Percentiles rank a stretch among this genome's conserved stretches.
phyloP scores from a whole-genome alignment of 2,797 vertebrate genomes.

The Sebastes kiyomatsui region DNA sequence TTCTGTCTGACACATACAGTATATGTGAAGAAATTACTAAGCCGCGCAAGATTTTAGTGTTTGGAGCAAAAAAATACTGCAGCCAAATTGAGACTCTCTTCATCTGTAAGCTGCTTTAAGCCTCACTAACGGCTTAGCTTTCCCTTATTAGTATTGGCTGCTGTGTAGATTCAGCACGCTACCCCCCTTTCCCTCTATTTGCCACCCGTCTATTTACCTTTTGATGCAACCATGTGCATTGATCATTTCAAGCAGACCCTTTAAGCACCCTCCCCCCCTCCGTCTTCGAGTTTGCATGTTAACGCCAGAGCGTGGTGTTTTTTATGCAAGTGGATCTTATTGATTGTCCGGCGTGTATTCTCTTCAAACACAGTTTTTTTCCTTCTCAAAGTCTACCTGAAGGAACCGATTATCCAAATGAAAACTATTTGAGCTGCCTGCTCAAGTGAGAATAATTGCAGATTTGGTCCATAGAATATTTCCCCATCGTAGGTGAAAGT shows the following conservation, averaged over 20 bases:
- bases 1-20: slow-evolving; percentile 59
- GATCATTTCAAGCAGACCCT: slow-evolving; percentile 38
- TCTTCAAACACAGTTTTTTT: slow-evolving; percentile 13
- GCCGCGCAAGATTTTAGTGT: slow-evolving; percentile 61
- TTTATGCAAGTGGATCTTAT: background rate
- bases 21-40: slow-evolving; percentile 65
- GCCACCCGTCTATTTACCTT: slow-evolving; percentile 59
- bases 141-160: slow-evolving; percentile 69
- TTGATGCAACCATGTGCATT: slow-evolving; percentile 39
- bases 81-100: slow-evolving; percentile 70
- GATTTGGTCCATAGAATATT: slow-evolving; percentile 4
- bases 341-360: slow-evolving; percentile 14
- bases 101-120: slow-evolving; percentile 74
- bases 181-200: slow-evolving; percentile 20
- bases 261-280: background rate
- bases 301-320: background rate
- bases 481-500: slow-evolving; percentile 21
- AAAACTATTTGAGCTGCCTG: background rate
- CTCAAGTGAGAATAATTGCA: background rate
- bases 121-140: slow-evolving; percentile 69
- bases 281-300: slow-evolving; percentile 16
- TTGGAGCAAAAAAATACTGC: slow-evolving; percentile 33
- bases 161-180: slow-evolving; percentile 57
- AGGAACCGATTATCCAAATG: background rate
- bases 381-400: background rate